Conservation (phyloP, 2,888 invertebrate genomes). For the Polymixis flavicincta region DNA sequence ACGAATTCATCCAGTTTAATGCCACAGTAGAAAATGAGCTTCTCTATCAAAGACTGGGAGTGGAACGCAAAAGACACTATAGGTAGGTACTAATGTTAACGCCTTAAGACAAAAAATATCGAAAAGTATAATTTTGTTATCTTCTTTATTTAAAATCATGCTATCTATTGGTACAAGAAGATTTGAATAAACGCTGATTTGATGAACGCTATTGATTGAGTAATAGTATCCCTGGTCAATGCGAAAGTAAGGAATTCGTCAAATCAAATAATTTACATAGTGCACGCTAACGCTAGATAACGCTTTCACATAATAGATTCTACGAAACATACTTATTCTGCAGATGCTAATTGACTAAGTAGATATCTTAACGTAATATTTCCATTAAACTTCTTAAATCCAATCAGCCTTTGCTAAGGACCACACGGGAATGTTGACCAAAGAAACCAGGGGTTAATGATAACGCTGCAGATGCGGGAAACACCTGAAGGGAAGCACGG, state of each 20-base stretch:
- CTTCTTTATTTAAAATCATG: neutral
- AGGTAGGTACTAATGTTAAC: too few species aligned
- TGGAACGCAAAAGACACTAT: too few species aligned
- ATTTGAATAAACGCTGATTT: neutral
- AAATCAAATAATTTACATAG: slow-evolving; percentile 35
- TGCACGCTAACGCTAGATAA: neutral
- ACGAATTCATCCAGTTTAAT: neutral
- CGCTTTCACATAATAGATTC: slow-evolving; percentile 38
- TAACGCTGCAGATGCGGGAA: too few species aligned
- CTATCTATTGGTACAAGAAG: neutral
- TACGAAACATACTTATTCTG: neutral
- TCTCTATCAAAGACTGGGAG: neutral
- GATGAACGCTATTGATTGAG: too few species aligned
- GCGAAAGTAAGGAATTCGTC: slow-evolving; percentile 16
- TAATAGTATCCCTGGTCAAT: neutral
- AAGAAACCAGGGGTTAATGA: too few species aligned
- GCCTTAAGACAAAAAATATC: too few species aligned
- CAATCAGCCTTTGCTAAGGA: slow-evolving; percentile 10
- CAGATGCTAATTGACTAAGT: slow-evolving; percentile 28
- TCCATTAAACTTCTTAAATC: slow-evolving; percentile 39
- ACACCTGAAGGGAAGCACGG: too few species aligned
- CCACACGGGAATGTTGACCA: neutral
- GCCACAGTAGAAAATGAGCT: neutral
- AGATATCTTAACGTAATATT: slow-evolving; percentile 41
- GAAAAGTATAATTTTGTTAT: too few species aligned